These are phyloP conservation scores for Cyclopterus lumpus DNA, from an alignment of 2,797 vertebrate species.

Conservation along the genomic window DNA sequence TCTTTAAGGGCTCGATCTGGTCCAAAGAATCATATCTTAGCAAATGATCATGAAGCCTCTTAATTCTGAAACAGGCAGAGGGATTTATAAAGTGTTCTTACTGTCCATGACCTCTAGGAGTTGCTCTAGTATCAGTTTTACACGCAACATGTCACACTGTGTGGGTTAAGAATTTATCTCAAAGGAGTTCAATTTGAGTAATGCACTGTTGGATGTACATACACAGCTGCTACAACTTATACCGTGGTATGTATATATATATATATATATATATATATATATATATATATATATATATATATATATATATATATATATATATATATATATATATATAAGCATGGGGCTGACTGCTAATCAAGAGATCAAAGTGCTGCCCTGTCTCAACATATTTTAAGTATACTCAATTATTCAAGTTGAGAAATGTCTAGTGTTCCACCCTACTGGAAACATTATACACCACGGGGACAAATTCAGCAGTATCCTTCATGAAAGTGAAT, in stretches of 20 bases:
- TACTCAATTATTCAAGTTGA: background rate
- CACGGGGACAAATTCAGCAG: constrained; percentile 4
- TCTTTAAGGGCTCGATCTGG: background rate
- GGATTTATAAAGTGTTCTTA: constrained; percentile 11
- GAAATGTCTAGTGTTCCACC: background rate
- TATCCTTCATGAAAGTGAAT: constrained; percentile 24
- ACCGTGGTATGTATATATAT: too few relatives aligned
- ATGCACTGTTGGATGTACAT: background rate
- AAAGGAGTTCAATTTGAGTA: background rate
- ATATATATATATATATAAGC: background rate
- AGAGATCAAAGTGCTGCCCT: background rate
- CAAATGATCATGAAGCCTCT: background rate
- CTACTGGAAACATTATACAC: background rate
- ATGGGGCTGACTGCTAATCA: background rate
- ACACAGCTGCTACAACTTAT: background rate
- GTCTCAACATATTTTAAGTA: background rate
- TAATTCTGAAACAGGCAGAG: background rate
- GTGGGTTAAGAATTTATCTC: background rate
- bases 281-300: background rate
- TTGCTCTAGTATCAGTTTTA: constrained; percentile 30
- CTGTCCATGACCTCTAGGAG: constrained; percentile 47
- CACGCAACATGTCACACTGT: background rate
- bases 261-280: background rate
- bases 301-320: background rate
- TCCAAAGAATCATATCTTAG: background rate